Conservation (phyloP, 2,888 invertebrate genomes). For the Plagodis dolabraria region DNA sequence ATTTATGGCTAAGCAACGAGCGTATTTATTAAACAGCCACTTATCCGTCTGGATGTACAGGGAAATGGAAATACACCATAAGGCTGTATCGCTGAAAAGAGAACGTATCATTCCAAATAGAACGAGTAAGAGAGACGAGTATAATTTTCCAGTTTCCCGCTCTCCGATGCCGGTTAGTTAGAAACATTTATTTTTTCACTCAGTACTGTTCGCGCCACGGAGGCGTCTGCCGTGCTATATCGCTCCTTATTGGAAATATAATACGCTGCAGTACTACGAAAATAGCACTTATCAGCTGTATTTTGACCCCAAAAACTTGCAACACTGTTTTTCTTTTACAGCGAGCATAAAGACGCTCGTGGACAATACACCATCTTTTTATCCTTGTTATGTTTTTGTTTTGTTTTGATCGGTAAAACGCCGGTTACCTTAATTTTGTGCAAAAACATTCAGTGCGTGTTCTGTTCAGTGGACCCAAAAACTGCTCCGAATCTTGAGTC, state of each 20-base stretch:
- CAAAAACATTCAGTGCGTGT: conserved; percentile 52
- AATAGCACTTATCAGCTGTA: conserved; percentile 45
- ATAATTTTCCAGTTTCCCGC: conserved; percentile 62
- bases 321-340: conserved; percentile 28
- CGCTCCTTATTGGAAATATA: conserved; percentile 44
- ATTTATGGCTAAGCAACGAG: conserved; percentile 9
- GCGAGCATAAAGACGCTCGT: conserved; percentile 30
- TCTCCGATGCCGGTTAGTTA: conserved; percentile 50
- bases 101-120: conserved; percentile 41
- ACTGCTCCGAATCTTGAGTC: conserved; percentile 46
- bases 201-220: conserved; percentile 72
- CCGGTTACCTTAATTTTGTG: conserved; percentile 62
- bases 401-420: conserved; percentile 74
- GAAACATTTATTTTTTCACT: conserved; percentile 58
- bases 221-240: conserved; percentile 57
- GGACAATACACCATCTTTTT: conserved; percentile 41
- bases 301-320: conserved; percentile 41
- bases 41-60: conserved; percentile 47
- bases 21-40: conserved; percentile 55
- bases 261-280: conserved; percentile 42
- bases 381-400: conserved; percentile 50
- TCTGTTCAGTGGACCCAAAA: conserved; percentile 54
- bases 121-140: conserved; percentile 55
- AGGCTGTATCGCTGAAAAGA: conserved; percentile 54
- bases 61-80: conserved; percentile 27